Evolutionary conservation across 2,797 vertebrate species (phyloP).

Genomic region (Anguilla megastoma): DNA sequence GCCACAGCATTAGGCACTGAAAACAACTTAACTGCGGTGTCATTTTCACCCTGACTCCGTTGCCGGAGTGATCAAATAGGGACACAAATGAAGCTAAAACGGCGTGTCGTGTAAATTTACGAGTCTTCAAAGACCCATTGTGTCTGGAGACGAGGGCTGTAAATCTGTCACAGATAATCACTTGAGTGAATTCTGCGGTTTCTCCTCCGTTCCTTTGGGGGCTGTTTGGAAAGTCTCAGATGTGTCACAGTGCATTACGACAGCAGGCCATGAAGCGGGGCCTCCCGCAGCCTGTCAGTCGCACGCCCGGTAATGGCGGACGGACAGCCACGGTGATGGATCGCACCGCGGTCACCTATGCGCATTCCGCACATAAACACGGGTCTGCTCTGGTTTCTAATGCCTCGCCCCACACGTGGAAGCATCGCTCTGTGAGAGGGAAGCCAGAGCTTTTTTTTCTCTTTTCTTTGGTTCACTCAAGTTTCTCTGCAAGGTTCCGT

Average conservation of each 20-base stretch:
- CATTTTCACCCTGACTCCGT: not conserved
- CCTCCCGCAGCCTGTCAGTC: not conserved
- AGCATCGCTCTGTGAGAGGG: not conserved
- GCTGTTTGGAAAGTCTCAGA: slow-evolving; percentile 45
- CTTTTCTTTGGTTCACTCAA: not conserved
- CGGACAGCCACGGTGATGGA: not conserved
- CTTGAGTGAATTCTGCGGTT: slow-evolving; percentile 12
- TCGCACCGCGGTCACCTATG: not conserved
- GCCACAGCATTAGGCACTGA: not conserved
- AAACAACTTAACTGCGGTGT: not conserved
- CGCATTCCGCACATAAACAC: not conserved
- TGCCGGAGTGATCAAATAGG: slow-evolving; percentile 8
- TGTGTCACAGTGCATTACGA: slow-evolving; percentile 23
- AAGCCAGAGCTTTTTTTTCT: not conserved
- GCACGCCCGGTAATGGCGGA: not conserved
- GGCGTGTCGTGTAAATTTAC: not conserved
- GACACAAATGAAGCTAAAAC: slow-evolving; percentile 12
- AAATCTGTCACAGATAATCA: slow-evolving; percentile 22
- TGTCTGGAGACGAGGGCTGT: not conserved
- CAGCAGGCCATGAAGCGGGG: not conserved
- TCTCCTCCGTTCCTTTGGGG: slow-evolving; percentile 6
- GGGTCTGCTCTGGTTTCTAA: slow-evolving; percentile 5
- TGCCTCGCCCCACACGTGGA: not conserved
- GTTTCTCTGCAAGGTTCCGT: not conserved
- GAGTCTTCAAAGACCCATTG: not conserved